Conservation (phyloP, 2,797 vertebrate species). For the Balearica regulorum region DNA sequence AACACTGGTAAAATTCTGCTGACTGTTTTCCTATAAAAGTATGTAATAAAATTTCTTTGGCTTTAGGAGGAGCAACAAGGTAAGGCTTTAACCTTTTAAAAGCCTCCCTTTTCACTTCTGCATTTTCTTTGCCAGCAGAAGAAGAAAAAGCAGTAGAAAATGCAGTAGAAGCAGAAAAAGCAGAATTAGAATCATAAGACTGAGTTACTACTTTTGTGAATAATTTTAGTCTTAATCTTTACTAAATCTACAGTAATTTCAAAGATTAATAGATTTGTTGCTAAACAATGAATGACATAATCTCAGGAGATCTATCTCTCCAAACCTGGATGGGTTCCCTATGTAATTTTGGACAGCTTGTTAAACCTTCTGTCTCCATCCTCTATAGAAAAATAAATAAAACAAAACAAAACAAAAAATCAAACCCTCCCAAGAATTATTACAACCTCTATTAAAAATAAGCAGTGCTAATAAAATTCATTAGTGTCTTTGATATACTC, state of each 20-base stretch:
- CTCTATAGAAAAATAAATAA: neutral
- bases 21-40: neutral
- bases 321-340: neutral
- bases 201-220: fast-evolving
- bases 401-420: neutral
- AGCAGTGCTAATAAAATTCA: neutral
- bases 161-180: neutral
- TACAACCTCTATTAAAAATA: neutral
- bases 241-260: neutral
- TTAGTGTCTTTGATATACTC: neutral
- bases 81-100: neutral
- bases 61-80: neutral
- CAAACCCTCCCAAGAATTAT: neutral
- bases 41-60: neutral
- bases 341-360: neutral
- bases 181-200: neutral
- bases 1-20: neutral
- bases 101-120: neutral
- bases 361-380: neutral
- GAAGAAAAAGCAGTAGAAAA: neutral
- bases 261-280: neutral
- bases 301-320: neutral
- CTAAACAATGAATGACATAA: neutral
- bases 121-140: neutral
- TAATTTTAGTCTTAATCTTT: neutral